phyloP scores from a whole-genome alignment of 2,113 vertebrate species.

The Beaufortia kweichowensis region DNA sequence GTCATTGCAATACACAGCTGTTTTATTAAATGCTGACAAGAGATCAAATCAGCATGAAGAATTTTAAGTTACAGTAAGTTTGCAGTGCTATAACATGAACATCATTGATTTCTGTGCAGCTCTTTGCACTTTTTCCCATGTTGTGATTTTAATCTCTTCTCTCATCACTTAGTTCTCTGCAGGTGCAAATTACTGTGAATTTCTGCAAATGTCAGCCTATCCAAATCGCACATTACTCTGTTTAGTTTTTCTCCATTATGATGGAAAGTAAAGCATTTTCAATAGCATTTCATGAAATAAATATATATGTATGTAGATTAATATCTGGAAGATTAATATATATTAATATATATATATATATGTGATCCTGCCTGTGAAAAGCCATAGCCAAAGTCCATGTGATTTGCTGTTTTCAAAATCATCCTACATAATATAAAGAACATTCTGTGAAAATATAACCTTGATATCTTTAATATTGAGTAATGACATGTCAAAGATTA shows the following conservation, averaged over 20 bases:
- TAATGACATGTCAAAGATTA: too few relatives aligned
- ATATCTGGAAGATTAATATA: too few relatives aligned
- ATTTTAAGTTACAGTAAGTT: background rate
- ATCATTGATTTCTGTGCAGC: background rate
- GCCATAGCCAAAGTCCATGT: too few relatives aligned
- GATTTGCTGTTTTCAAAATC: too few relatives aligned
- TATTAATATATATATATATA: too few relatives aligned
- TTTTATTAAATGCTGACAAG: too few relatives aligned
- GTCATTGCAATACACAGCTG: too few relatives aligned
- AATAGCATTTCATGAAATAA: constrained; percentile 4
- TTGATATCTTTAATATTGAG: too few relatives aligned
- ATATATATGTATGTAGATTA: too few relatives aligned
- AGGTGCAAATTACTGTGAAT: background rate
- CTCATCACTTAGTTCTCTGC: background rate
- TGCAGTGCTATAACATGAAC: background rate
- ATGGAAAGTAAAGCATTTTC: background rate
- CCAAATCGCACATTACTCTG: background rate
- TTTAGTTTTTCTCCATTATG: background rate
- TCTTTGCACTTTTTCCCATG: background rate
- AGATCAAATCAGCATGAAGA: too few relatives aligned
- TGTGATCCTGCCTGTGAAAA: too few relatives aligned
- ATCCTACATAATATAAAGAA: too few relatives aligned
- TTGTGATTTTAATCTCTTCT: background rate
- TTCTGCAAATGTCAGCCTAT: background rate
- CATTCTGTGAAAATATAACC: background rate